Evolutionary conservation across 2,797 vertebrate genomes (phyloP).

Genomic region (Threskiornis aethiopicus): DNA sequence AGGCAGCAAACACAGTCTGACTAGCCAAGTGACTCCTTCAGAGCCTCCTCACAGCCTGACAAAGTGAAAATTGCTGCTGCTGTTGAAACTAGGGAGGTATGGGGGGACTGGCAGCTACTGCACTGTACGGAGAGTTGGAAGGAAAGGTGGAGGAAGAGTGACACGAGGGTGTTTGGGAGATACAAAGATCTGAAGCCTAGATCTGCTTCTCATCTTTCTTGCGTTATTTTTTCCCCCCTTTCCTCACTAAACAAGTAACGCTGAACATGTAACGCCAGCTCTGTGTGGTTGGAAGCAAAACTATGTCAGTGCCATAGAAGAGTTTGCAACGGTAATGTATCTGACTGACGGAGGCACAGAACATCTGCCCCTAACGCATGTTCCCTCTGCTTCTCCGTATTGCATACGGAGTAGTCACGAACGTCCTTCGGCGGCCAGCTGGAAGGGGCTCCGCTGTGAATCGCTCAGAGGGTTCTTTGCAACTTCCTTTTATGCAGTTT

Average conservation of each 20-base stretch:
- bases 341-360: background rate
- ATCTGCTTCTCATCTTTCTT: background rate
- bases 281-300: background rate
- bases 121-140: background rate
- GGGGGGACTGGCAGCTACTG: background rate
- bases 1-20: background rate
- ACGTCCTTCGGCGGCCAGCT: background rate
- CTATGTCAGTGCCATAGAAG: background rate
- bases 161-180: background rate
- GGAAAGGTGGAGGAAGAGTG: background rate
- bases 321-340: fast-evolving
- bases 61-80: background rate
- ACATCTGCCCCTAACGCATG: fast-evolving
- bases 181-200: background rate
- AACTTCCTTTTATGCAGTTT: background rate
- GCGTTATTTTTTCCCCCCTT: background rate
- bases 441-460: background rate
- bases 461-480: background rate
- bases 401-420: background rate
- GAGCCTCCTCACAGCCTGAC: background rate
- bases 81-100: background rate
- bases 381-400: background rate
- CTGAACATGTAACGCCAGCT: background rate
- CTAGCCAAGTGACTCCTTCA: background rate
- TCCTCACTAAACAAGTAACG: background rate